A percentile compares a stretch with the other conserved stretches of the same genome.
phyloP scores from a whole-genome alignment of 2,797 vertebrate species.

The Gambelia wislizenii region DNA sequence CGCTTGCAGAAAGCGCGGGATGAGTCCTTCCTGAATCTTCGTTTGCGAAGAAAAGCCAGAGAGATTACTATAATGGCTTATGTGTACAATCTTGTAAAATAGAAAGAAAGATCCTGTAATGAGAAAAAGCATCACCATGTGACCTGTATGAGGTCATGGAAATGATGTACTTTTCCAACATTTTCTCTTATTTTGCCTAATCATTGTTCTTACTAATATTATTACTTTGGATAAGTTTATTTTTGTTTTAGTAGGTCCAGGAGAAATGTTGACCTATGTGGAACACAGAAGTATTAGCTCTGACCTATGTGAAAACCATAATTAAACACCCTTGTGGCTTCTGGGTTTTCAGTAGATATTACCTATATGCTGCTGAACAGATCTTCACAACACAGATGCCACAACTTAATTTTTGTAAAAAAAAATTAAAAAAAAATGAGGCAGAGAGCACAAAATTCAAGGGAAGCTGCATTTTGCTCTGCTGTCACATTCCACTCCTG shows the following conservation, averaged over 20 bases:
- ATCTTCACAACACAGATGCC: background rate
- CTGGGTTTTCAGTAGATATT: background rate
- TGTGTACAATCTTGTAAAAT: background rate
- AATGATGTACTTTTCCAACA: background rate
- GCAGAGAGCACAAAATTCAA: background rate
- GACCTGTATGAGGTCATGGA: background rate
- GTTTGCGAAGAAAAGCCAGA: too few relatives aligned
- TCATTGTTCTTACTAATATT: background rate
- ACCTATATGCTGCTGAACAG: background rate
- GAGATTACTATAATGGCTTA: background rate
- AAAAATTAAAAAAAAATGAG: background rate
- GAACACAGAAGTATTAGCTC: background rate
- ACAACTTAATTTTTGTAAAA: background rate
- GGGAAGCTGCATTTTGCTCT: background rate
- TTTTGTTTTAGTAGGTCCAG: background rate
- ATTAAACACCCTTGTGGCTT: background rate
- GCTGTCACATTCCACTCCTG: too few relatives aligned
- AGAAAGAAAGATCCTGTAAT: background rate
- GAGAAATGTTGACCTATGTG: background rate
- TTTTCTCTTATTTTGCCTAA: background rate
- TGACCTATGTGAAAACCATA: background rate
- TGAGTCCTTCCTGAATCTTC: too few relatives aligned
- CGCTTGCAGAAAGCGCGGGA: too few relatives aligned
- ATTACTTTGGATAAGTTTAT: background rate
- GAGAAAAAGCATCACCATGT: background rate